A percentile compares a stretch with the other conserved stretches of the same genome.
Conservation (phyloP, 2,797 vertebrate species). For the Cuculus canorus region DNA sequence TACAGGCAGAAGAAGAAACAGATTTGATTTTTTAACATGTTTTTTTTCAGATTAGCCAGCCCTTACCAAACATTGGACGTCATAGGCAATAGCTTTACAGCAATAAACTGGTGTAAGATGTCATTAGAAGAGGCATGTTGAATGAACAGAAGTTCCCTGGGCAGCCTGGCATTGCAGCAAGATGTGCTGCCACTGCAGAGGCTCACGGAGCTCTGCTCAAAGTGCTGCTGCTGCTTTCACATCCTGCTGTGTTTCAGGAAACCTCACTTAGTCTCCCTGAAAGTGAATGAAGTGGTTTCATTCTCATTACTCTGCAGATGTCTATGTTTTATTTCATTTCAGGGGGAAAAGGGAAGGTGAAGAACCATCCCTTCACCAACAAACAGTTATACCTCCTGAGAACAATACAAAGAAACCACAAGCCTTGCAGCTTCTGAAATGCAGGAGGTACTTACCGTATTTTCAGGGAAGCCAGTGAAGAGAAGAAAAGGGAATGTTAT, state of each 20-base stretch:
- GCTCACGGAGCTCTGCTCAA: neutral
- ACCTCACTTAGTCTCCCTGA: neutral
- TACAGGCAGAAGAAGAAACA: neutral
- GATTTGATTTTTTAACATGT: neutral
- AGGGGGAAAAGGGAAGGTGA: neutral
- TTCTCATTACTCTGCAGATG: neutral
- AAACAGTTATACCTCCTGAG: neutral
- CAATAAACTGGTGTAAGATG: neutral
- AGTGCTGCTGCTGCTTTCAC: slow-evolving; percentile 9
- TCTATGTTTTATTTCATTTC: neutral
- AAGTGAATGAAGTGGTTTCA: slow-evolving; percentile 7
- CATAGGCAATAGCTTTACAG: slow-evolving; percentile 22
- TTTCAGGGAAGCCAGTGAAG: neutral
- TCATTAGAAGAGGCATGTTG: slow-evolving; percentile 13
- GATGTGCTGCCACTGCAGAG: neutral
- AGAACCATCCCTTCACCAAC: neutral
- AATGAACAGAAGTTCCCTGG: neutral
- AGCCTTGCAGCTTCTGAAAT: neutral
- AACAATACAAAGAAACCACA: neutral
- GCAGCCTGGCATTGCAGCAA: slow-evolving; percentile 16
- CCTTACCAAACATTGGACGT: slow-evolving; percentile 23
- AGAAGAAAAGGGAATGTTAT: neutral
- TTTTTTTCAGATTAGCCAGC: neutral
- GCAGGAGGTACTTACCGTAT: neutral
- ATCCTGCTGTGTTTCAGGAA: slow-evolving; percentile 22